Percentiles rank a stretch among this genome's conserved stretches.
These are phyloP conservation scores for Ciconia nigra DNA, from an alignment of 2,797 vertebrate genomes.

Conservation along the genomic window DNA sequence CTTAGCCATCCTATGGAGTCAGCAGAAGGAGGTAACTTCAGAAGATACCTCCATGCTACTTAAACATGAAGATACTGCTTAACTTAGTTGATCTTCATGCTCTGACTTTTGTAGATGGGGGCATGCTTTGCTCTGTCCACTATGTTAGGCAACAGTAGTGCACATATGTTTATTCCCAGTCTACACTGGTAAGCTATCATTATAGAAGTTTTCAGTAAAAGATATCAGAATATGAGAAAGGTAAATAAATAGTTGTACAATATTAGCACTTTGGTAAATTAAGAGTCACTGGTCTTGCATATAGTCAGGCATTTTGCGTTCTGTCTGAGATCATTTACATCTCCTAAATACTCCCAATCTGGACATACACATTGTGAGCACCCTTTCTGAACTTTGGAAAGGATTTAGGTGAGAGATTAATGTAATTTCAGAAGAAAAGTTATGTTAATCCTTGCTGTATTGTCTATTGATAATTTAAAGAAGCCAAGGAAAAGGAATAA, in stretches of 20 bases:
- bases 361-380: neutral
- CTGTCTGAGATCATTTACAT: neutral
- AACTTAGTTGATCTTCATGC: neutral
- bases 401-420: neutral
- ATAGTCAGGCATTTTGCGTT: neutral
- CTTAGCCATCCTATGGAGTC: neutral
- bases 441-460: neutral
- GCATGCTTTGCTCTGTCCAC: neutral
- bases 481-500: neutral
- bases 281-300: neutral
- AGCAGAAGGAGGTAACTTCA: neutral
- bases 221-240: neutral
- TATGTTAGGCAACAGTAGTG: neutral
- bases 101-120: neutral
- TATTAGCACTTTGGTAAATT: neutral
- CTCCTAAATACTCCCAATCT: neutral
- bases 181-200: neutral
- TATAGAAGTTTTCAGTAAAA: neutral
- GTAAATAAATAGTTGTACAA: neutral
- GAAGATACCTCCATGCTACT: neutral
- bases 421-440: neutral
- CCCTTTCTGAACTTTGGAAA: neutral
- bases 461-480: neutral
- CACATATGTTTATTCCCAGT: neutral
- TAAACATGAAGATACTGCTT: neutral